Base-by-base conservation (phyloP, 2,113 vertebrate species). In the Oceanodroma tethys region DNA sequence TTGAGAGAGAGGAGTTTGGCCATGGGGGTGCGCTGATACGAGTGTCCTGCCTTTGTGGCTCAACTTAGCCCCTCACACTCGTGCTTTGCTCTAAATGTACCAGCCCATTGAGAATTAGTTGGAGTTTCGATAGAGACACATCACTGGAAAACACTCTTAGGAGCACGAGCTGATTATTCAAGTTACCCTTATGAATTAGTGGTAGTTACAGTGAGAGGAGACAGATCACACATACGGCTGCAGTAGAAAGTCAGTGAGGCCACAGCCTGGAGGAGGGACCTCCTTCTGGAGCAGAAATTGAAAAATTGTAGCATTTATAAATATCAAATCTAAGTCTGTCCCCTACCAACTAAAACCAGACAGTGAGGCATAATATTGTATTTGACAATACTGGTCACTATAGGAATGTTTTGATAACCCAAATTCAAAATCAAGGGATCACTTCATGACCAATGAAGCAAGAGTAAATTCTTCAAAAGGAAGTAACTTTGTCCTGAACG, bases 181-280 rank as follows among this genome's bases (percentile, higher is more conserved):
- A 15, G 34, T 40, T 75, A 21, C 9, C 11, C 29, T 70, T 59
- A 16, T 5, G 18, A 73, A 53, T 80, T 14, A 45, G 15, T 11
- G 60, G 17, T 20, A 48, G 34, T 59, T 84, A 47, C 34, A 79
- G 55, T 26, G 63, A 36, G 29, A 89, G 10, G 16, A 45, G 29
- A n/a, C 53, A 66, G 45, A 55, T 12, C 47, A 82, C 34, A 45
- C 0, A 0, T 8, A 5, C 8, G 23, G 50, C n/a, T 92, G 16
- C 14, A 58, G 50, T 1, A n/a, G n/a, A 38, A 89, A n/a, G 13
- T 66, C 66, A 58, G 22, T 42, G 55, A 74, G 34, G 20, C 16
- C 47, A 40, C 11, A 47, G 17, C 13, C 72, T 66, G 27, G 6
- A 79, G 25, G 16, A 68, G 14, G 8, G 9, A 56, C 58, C 2